Base-by-base conservation (phyloP, 2,888 invertebrate species). In the Sclerodermus sp. region DNA sequence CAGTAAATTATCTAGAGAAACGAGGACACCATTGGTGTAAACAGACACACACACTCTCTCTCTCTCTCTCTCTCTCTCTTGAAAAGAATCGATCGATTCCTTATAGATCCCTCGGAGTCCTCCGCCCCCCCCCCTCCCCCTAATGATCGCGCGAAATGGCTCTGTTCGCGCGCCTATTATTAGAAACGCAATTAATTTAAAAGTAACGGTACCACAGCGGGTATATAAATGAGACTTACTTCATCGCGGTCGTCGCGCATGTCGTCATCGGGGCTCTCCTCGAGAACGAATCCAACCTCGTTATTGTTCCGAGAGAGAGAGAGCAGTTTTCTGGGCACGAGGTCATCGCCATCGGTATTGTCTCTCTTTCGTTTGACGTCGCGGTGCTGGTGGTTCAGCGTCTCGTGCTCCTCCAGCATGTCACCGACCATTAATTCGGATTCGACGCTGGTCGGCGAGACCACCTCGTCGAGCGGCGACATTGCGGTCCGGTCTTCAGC, bases 341-440 rank as follows among this genome's bases (percentile, higher is more conserved):
- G 60, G 23, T 70, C 71, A 14, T 70, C 74, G 43, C 62, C 68
- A 32, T 70, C 66, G 16, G 67, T 65, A 51, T 71, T 66, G 30
- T 34, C 34, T n/a, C 34, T 64, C 49, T 74, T 76, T 8, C 34
- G 34, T 23, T 8, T 61, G 51, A 8, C 51, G 55, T 17, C 63
- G 65, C 30, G 57, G 0, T 54, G 47, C 1, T 39, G 59, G 32
- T 57, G 46, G 31, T 64, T 52, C 49, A 60, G 51, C 17, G 65
- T 52, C 49, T 73, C 73, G 53, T 69, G 71, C 50, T 74, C 75
- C 32, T 76, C 74, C 47, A 77, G 62, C 71, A 77, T 77, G 58
- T 77, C 75, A 49, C 70, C 62, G 42, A 75, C 75, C 71, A 77
- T 75, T 45, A 77, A 64, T 59, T 76, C 77, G 30, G 77, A 77